These are phyloP conservation scores for Agapornis roseicollis DNA, from an alignment of 2,113 vertebrate genomes.

Conservation along the genomic window DNA sequence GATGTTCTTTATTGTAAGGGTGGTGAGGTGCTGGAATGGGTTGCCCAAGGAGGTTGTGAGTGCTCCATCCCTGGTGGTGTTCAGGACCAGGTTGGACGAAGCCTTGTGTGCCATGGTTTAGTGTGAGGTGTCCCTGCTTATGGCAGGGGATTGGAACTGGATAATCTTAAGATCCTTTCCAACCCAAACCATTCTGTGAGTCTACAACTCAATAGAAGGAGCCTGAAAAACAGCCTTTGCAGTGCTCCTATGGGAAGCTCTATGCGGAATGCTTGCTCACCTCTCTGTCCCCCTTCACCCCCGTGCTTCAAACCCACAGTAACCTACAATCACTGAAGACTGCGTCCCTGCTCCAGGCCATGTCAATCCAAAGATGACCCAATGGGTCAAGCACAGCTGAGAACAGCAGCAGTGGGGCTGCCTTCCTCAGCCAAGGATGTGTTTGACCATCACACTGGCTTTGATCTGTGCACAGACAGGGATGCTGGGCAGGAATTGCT, in stretches of 20 bases:
- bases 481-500: conserved; percentile 6
- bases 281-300: background rate
- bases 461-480: background rate
- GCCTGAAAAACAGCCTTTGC: background rate
- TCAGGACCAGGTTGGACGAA: background rate
- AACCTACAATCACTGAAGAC: background rate
- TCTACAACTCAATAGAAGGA: background rate
- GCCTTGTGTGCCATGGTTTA: background rate
- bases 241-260: background rate
- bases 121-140: background rate
- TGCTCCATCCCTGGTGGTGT: no score
- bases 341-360: background rate
- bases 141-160: background rate
- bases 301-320: accelerated
- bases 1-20: background rate
- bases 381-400: background rate
- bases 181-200: background rate
- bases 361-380: background rate
- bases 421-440: background rate
- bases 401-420: background rate
- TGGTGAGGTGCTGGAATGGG: background rate
- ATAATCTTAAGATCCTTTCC: background rate
- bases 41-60: background rate
- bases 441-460: background rate
- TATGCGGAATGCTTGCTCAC: background rate